Conservation (phyloP, 2,797 vertebrate species). For the Cheirogaleus major region DNA sequence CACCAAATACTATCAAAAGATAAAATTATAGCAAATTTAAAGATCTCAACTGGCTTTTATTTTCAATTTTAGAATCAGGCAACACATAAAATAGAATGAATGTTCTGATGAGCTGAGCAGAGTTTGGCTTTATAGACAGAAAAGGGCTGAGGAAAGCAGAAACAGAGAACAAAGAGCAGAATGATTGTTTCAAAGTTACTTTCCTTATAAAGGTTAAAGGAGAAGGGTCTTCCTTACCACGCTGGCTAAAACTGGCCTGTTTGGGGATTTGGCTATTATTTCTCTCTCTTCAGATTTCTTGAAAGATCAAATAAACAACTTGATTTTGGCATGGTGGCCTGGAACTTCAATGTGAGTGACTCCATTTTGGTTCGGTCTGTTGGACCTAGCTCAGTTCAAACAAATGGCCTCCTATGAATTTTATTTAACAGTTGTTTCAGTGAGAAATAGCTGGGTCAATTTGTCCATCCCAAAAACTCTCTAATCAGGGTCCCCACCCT, state of each 20-base stretch:
- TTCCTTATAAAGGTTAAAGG: background rate
- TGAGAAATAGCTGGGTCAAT: background rate
- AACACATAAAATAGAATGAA: background rate
- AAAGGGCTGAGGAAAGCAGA: background rate
- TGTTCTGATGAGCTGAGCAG: background rate
- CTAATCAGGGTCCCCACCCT: background rate
- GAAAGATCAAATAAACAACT: background rate
- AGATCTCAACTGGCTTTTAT: background rate
- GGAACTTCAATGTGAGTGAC: background rate
- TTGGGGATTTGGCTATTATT: background rate
- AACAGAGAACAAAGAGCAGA: background rate
- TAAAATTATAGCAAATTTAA: background rate
- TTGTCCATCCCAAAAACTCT: background rate
- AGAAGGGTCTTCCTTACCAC: background rate
- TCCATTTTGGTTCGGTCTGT: background rate
- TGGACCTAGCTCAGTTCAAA: background rate
- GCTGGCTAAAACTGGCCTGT: background rate
- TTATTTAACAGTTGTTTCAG: background rate
- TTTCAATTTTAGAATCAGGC: background rate
- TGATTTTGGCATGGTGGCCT: background rate
- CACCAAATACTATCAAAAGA: background rate
- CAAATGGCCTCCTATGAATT: background rate
- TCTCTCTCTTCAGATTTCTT: background rate
- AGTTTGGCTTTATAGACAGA: background rate
- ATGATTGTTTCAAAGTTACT: background rate